Evolutionary conservation across 2,113 vertebrate genomes (phyloP).

Genomic region (Tricholaema leucomelas): DNA sequence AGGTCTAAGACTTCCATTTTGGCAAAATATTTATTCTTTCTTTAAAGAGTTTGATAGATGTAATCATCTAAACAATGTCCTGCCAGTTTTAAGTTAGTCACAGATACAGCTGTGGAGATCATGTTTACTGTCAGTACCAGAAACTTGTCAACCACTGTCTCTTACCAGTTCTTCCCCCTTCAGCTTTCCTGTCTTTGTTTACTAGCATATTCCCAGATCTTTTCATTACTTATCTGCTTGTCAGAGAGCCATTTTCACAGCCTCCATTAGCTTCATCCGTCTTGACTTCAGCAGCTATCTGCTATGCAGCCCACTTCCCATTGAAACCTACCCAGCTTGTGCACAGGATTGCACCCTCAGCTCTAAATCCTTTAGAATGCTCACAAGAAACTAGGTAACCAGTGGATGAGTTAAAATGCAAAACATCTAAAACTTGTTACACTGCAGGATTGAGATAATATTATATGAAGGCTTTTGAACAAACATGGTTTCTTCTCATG

Average conservation of each 20-base stretch:
- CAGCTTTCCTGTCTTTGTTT: constrained; percentile 29
- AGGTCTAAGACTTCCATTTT: not conserved
- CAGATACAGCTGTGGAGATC: constrained; percentile 53
- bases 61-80: constrained; percentile 56
- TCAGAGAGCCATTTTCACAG: not conserved
- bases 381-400: not conserved
- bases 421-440: not conserved
- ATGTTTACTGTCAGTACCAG: constrained; percentile 44
- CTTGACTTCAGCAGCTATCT: not conserved
- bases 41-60: constrained; percentile 70
- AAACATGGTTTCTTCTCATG: not conserved
- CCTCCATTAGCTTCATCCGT: not conserved
- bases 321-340: not conserved
- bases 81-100: constrained; percentile 67
- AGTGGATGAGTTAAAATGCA: not conserved
- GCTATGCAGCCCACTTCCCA: not conserved
- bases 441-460: not conserved
- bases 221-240: not conserved
- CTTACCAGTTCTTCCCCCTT: constrained; percentile 10
- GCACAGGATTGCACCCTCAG: not conserved
- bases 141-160: not conserved
- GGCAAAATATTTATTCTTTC: constrained; percentile 68
- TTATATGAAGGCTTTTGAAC: not conserved
- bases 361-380: not conserved
- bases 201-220: not conserved